These are phyloP conservation scores for Meiosimyza platycephala DNA, from an alignment of 2,888 invertebrate genomes.

Conservation along the genomic window DNA sequence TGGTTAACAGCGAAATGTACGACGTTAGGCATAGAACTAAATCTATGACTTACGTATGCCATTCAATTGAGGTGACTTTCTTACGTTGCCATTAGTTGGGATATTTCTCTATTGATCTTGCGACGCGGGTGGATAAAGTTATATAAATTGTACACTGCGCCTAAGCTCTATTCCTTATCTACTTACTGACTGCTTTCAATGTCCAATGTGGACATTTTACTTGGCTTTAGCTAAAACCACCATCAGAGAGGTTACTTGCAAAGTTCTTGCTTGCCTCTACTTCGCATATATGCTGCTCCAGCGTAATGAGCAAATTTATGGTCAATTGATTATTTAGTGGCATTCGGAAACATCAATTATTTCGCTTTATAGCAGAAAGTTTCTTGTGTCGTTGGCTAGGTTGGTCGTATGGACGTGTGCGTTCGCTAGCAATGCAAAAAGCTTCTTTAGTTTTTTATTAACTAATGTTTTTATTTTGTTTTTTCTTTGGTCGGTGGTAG, in stretches of 20 bases:
- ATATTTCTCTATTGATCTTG: conserved; percentile 14
- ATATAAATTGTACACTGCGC: background rate
- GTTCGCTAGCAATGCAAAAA: background rate
- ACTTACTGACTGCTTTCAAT: background rate
- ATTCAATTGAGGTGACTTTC: background rate
- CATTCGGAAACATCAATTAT: conserved; percentile 67
- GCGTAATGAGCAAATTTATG: conserved; percentile 63
- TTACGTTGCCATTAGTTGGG: background rate
- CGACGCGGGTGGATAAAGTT: conserved; percentile 26
- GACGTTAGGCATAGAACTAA: conserved; percentile 41
- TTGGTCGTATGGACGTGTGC: background rate
- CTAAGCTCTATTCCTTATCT: background rate
- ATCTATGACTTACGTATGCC: conserved; percentile 18
- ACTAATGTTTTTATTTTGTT: background rate
- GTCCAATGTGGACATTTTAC: too few species aligned
- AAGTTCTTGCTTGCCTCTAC: too few species aligned
- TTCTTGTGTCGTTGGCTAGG: background rate
- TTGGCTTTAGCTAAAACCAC: too few species aligned
- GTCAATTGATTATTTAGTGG: conserved; percentile 67
- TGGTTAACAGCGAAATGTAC: conserved; percentile 43
- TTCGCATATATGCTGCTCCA: too few species aligned
- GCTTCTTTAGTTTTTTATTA: too few species aligned
- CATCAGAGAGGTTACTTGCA: too few species aligned
- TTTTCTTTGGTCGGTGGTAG: conserved; percentile 5
- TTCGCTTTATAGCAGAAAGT: conserved; percentile 36